phyloP scores from a whole-genome alignment of 1,140 invertebrate genomes.

The Sycobia sp. region DNA sequence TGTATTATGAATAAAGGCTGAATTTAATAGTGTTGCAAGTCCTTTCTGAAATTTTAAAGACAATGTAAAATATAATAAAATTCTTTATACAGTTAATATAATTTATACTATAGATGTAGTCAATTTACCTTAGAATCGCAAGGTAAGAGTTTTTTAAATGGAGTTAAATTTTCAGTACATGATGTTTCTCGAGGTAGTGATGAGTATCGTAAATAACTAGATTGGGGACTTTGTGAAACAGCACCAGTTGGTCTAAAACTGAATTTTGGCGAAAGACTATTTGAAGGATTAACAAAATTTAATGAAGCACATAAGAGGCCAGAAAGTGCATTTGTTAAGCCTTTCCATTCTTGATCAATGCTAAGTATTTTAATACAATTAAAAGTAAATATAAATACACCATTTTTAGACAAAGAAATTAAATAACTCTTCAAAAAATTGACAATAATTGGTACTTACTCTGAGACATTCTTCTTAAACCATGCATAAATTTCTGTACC shows the following conservation, averaged over 20 bases:
- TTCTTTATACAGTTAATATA: conserved; percentile 7
- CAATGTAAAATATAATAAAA: neutral
- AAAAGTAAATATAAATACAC: conserved; percentile 12
- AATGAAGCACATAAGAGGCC: conserved; percentile 95
- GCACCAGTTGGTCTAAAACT: conserved; percentile 80
- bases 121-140: conserved; percentile 76
- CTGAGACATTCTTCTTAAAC: conserved; percentile 70
- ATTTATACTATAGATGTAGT: neutral
- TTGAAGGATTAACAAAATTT: conserved; percentile 91
- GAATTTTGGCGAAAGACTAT: conserved; percentile 83
- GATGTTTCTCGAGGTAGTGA: conserved; percentile 92
- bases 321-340: conserved; percentile 86
- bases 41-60: conserved; percentile 67
- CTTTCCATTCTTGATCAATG: conserved; percentile 84
- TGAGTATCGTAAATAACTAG: conserved; percentile 77
- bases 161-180: conserved; percentile 98
- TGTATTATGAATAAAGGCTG: conserved; percentile 88
- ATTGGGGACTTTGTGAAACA: conserved; percentile 61
- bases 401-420: no score
- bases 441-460: conserved; percentile 42
- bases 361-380: conserved; percentile 41
- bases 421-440: neutral
- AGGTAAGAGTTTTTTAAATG: conserved; percentile 95
- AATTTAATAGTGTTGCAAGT: conserved; percentile 85
- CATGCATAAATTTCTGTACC: conserved; percentile 93